Evolutionary conservation across 2,888 invertebrate species (phyloP), one percentile per base, ranked within the genome.

Genomic region (Amorpha juglandis): DNA sequence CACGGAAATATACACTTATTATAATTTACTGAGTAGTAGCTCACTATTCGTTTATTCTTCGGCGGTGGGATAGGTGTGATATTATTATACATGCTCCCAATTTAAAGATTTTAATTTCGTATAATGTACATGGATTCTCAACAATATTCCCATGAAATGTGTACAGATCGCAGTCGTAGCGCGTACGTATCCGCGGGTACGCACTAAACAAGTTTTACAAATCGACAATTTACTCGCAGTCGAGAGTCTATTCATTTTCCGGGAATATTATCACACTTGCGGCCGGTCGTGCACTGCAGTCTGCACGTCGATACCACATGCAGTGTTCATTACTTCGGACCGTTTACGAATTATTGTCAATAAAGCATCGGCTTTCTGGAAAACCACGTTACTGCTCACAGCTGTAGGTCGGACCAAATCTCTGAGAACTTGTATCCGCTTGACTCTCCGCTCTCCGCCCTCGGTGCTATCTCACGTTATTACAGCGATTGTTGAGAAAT

Each of bases 361-460:
- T 88, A 88, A 89, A 89, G 79, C 83, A 85, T 82, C 79, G 81
- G 81, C 80, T 87, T 88, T 86, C 89, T 86, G 80, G 88, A 88
- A 88, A 87, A 73, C 78, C 70, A 80, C 79, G 77, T 87, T 81
- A 82, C 74, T 75, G 72, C 74, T 76, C 79, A 74, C 88, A 88
- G 85, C 87, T 89, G 88, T 83, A 83, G 80, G 79, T 78, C 83
- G 82, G 85, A 80, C 77, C 67, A 69, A 68, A 66, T 65, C 68
- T 70, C 68, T 69, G 68, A 62, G 68, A 53, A 63, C 50, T 51
- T 62, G 63, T 63, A 69, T 55, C 63, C 45, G 66, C 51, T 64
- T 63, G 64, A 45, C n/a, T 64, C 69, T 55, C 58, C 35, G 63
- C 51, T 63, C 58, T 64, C 55, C 14, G 42, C 55, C 27, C 53